Conservation (phyloP, 2,113 vertebrate species). For the Pyrgilauda ruficollis region DNA sequence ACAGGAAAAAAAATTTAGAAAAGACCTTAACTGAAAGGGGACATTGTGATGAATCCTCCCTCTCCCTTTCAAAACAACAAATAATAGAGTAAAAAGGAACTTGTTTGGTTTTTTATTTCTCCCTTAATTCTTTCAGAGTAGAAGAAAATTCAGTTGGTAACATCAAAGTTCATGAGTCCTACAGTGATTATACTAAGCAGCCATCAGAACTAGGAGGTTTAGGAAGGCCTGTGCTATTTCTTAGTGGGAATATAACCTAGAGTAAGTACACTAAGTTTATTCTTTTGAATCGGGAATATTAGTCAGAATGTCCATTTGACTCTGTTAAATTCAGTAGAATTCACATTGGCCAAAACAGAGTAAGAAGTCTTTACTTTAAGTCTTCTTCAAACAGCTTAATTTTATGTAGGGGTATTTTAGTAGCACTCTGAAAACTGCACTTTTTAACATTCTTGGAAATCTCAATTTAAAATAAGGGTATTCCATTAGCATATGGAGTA, state of each 20-base stretch:
- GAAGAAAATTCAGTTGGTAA: background rate
- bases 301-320: background rate
- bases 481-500: background rate
- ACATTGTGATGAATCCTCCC: background rate
- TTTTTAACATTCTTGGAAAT: background rate
- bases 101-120: rapidly evolving
- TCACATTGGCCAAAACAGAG: background rate
- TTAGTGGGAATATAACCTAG: background rate
- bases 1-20: background rate
- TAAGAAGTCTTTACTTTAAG: background rate
- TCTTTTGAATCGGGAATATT: background rate
- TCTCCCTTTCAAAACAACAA: background rate
- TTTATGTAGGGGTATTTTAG: background rate
- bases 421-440: background rate
- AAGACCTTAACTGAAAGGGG: background rate
- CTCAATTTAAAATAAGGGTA: background rate
- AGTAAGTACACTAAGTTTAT: background rate
- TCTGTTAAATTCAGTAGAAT: background rate
- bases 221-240: background rate
- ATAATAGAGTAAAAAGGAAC: background rate
- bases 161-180: background rate
- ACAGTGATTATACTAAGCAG: background rate
- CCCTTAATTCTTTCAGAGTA: background rate
- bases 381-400: background rate
- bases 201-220: background rate